phyloP scores from a whole-genome alignment of 2,113 vertebrate species.

The human region DNA sequence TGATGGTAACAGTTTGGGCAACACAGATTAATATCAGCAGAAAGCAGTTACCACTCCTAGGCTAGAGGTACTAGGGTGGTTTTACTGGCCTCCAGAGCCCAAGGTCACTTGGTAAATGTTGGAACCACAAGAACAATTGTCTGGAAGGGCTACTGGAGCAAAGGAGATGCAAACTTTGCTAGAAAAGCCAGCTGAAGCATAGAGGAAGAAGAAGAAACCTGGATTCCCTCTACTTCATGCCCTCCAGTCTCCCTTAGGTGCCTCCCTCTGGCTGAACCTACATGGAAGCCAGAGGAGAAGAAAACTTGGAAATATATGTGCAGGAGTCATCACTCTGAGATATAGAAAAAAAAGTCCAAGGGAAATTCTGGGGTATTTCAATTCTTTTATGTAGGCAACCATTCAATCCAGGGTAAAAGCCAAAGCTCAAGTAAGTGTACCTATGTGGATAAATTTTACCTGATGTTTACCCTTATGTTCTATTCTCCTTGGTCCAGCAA shows the following conservation, averaged over 20 bases:
- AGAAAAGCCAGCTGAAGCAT: background rate
- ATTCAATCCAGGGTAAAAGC: background rate
- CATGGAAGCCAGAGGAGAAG: background rate
- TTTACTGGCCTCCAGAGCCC: background rate
- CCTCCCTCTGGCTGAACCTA: background rate
- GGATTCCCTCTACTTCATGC: background rate
- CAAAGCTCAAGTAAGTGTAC: background rate
- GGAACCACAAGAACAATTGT: background rate
- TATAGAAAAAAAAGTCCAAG: background rate
- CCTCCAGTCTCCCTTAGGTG: background rate
- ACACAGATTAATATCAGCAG: background rate
- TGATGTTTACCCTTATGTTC: background rate
- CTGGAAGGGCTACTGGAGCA: background rate
- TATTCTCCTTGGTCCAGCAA: background rate
- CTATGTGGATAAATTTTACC: background rate
- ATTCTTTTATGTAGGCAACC: background rate
- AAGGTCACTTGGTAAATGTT: background rate
- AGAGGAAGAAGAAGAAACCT: background rate
- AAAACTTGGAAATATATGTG: background rate
- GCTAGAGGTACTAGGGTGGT: background rate
- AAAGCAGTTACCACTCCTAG: background rate
- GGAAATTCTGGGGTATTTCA: background rate
- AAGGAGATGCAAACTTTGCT: background rate
- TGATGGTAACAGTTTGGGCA: background rate
- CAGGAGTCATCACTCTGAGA: background rate